A percentile compares a stretch with the other conserved stretches of the same genome.
These are phyloP conservation scores for Platerodrilus igneus DNA, from an alignment of 2,888 invertebrate species.

Conservation along the genomic window DNA sequence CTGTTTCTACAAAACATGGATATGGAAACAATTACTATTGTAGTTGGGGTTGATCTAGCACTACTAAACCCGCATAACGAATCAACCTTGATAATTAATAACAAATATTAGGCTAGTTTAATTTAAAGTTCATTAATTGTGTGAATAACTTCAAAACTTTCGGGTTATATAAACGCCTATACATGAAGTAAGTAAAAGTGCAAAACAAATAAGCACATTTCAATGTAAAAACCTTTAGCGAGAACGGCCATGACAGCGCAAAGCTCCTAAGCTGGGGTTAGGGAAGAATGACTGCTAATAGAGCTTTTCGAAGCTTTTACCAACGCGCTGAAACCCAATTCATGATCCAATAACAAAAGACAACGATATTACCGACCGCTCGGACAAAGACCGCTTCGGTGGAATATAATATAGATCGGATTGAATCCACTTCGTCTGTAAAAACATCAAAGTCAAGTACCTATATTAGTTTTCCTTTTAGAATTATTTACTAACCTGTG, in stretches of 20 bases:
- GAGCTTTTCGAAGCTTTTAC: constrained; percentile 50
- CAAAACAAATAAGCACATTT: constrained; percentile 49
- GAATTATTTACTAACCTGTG: constrained; percentile 14
- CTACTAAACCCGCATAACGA: too few species aligned
- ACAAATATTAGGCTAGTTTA: too few species aligned
- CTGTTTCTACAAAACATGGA: too few species aligned
- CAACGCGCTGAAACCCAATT: constrained; percentile 50
- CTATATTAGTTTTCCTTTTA: constrained; percentile 16
- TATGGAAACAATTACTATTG: too few species aligned
- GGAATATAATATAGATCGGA: constrained; percentile 37
- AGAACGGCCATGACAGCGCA: constrained; percentile 46
- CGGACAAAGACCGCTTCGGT: constrained; percentile 45
- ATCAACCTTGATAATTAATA: too few species aligned
- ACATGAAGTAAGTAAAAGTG: too few species aligned
- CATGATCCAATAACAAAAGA: constrained; percentile 53
- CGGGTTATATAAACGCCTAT: too few species aligned
- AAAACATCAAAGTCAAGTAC: constrained; percentile 20
- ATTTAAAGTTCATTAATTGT: too few species aligned
- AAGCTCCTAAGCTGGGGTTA: constrained; percentile 49
- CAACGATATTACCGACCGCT: constrained; percentile 51
- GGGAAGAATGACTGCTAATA: constrained; percentile 52
- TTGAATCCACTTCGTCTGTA: constrained; percentile 33
- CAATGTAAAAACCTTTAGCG: constrained; percentile 48
- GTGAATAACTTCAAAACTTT: too few species aligned
- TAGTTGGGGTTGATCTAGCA: too few species aligned